These are phyloP conservation scores for Eurois occulta DNA, from an alignment of 2,888 invertebrate genomes.

Conservation along the genomic window DNA sequence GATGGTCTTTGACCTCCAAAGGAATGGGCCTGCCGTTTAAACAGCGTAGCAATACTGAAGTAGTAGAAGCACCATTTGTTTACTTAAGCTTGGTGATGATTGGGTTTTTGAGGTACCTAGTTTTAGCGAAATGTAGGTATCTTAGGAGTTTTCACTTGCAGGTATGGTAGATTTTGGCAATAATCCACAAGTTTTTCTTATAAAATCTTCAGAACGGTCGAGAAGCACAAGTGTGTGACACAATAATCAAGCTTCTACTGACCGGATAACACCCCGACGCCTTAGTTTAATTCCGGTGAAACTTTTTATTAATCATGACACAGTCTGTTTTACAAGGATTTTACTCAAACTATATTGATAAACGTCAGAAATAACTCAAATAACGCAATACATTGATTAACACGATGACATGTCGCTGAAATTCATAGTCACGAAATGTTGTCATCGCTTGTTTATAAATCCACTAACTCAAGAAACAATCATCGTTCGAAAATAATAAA, in stretches of 20 bases:
- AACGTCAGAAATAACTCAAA: slow-evolving; percentile 14
- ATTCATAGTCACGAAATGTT: slow-evolving; percentile 16
- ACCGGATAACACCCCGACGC: background rate
- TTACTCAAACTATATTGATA: background rate
- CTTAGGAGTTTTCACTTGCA: background rate
- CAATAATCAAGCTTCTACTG: slow-evolving; percentile 27
- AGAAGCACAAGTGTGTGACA: background rate
- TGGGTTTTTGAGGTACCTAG: background rate
- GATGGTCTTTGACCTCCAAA: background rate
- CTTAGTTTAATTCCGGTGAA: background rate
- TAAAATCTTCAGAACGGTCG: background rate
- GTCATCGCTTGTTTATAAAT: slow-evolving; percentile 9
- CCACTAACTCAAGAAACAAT: background rate
- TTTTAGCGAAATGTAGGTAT: background rate
- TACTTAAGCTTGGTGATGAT: background rate
- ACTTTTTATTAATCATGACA: slow-evolving; percentile 25
- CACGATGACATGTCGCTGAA: slow-evolving; percentile 13
- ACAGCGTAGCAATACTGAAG: background rate
- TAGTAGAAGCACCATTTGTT: background rate
- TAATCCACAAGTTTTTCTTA: background rate
- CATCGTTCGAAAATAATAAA: background rate
- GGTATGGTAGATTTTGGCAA: background rate
- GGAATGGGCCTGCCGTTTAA: background rate
- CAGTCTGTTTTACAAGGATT: slow-evolving; percentile 13
- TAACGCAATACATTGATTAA: slow-evolving; percentile 21